Evolutionary conservation across 2,888 invertebrate species (phyloP).

Genomic region (Plutella xylostella): DNA sequence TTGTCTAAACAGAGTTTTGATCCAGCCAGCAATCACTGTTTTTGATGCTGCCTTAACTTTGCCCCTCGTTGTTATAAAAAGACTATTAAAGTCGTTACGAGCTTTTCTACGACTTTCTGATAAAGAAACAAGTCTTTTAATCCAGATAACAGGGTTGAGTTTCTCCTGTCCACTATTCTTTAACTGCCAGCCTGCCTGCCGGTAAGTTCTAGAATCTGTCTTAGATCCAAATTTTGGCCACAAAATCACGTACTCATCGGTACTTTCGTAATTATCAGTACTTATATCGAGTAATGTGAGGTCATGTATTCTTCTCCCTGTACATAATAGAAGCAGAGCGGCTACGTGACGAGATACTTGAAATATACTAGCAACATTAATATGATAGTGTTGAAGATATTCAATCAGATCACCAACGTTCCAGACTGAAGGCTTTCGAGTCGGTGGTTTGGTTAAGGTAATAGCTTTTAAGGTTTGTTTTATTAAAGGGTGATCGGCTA

Average conservation of each 20-base stretch:
- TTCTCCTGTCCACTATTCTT: slow-evolving; percentile 4
- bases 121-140: slow-evolving; percentile 10
- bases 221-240: slow-evolving; percentile 18
- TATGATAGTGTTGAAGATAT: no score
- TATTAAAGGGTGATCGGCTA: slow-evolving; percentile 16
- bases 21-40: slow-evolving; percentile 15
- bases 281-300: slow-evolving; percentile 1
- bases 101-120: background rate
- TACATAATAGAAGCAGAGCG: slow-evolving; percentile 11
- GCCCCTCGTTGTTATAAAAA: slow-evolving; percentile 13
- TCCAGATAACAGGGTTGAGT: slow-evolving; percentile 10
- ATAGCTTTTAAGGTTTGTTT: slow-evolving; percentile 18
- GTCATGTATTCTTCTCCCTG: slow-evolving; percentile 17
- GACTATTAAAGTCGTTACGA: background rate
- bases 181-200: slow-evolving; percentile 19
- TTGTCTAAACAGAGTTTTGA: slow-evolving; percentile 10
- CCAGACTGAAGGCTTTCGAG: slow-evolving; percentile 18
- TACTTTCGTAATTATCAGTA: background rate
- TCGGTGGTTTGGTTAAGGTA: slow-evolving; percentile 1
- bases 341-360: slow-evolving; percentile 7
- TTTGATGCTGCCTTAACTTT: slow-evolving; percentile 12
- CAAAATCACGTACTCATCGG: slow-evolving; percentile 11
- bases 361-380: slow-evolving; percentile 6
- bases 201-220: slow-evolving; percentile 15
- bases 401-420: slow-evolving; percentile 10